Percentiles rank a stretch among this genome's conserved stretches.
These are phyloP conservation scores for Nestor notabilis DNA, from an alignment of 2,113 vertebrate species.

Conservation along the genomic window DNA sequence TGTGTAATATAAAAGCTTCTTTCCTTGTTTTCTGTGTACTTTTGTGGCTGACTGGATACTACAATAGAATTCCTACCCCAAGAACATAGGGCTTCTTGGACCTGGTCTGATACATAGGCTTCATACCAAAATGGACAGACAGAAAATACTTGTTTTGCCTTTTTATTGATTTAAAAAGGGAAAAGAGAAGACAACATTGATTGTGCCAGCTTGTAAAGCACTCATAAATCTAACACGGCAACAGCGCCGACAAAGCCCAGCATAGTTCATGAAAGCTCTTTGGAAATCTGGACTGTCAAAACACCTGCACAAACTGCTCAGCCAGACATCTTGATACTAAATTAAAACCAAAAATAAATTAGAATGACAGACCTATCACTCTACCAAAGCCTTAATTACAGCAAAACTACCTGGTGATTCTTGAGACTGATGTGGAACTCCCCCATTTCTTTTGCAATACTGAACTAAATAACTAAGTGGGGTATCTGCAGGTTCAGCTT, in stretches of 20 bases:
- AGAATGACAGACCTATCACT: neutral
- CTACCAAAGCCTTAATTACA: neutral
- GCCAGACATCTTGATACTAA: neutral
- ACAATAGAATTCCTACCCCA: neutral
- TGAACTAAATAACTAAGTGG: neutral
- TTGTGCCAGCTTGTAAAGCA: neutral
- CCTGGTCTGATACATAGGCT: neutral
- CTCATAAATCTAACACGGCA: neutral
- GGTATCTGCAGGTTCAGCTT: neutral
- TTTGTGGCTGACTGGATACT: neutral
- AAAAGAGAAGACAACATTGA: neutral
- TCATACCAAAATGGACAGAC: neutral
- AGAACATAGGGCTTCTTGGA: neutral
- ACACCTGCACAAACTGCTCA: neutral
- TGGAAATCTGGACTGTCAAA: neutral
- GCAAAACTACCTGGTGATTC: neutral
- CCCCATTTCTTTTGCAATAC: fast-evolving
- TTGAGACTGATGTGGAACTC: neutral
- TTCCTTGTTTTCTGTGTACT: neutral
- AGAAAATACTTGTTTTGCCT: neutral
- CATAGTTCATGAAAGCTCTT: neutral
- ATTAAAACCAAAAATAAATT: neutral
- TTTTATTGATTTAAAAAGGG: neutral
- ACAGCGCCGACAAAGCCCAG: neutral
- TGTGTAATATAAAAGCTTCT: neutral